Base-by-base conservation (phyloP, 30 jellyfish, hydroid and myxozoan genomes). In the Pseudorhiza aurosa region DNA sequence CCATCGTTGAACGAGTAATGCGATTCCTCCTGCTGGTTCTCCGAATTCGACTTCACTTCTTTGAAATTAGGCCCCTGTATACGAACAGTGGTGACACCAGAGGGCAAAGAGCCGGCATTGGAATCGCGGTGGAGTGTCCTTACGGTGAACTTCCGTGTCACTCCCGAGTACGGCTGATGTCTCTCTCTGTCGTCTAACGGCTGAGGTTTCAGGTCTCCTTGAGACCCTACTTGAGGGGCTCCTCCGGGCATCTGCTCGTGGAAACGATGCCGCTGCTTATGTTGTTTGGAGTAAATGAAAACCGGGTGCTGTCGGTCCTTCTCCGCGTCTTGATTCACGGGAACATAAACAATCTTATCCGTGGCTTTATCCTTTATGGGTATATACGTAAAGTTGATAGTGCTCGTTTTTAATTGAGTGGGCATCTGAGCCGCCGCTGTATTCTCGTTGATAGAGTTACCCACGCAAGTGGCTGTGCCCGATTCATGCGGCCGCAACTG, bases 301-400 rank as follows among this genome's bases (percentile, higher is more conserved):
- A 63, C 24, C 27, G 81, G 63, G 18, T 58, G 88, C 18, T 78
- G 82, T 15, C 69, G 35, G 45, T 78, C 82, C 14, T 35, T 40
- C 5, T 35, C 68, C 25, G 65, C 22, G 50, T 22, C 27, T 19
- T 32, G 77, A 65, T 85, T 78, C 39, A 76, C 85, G 46, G 97
- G 97, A 1, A 87, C 97, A 42, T 94, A 94, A 10, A 87, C 92
- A 11, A 93, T 45, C 59, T 93, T 93, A 42, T 93, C 97, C 29
- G 81, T 93, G 4, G 87, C 75, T 57, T 75, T 83, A 4, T 96
- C 59, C 56, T 93, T 94, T 29, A 93, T 78, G 15, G 98, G 96
- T 15, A 93, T 81, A 62, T 93, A 93, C 1, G 98, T 60, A 30
- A 93, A 67, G 17, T 96, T 79, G 37, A 90, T 89, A 6, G 96